Conservation (phyloP, 2,113 vertebrate species). For the Pyrgilauda ruficollis region DNA sequence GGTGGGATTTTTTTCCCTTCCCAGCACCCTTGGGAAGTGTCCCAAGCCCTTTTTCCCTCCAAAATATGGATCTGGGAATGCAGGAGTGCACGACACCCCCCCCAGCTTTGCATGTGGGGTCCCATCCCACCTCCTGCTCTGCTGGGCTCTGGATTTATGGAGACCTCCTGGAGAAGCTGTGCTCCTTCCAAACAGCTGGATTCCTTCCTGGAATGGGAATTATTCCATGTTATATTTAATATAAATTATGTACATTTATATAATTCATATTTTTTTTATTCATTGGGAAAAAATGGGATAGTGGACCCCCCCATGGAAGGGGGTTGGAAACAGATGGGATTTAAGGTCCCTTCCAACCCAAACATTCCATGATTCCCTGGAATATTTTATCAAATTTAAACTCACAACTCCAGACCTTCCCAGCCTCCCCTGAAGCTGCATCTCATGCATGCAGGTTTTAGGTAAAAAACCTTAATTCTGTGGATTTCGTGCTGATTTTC, state of each 20-base stretch:
- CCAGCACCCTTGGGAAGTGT: not conserved
- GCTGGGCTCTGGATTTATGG: not conserved
- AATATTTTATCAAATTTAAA: not conserved
- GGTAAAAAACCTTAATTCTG: not conserved
- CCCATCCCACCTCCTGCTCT: not conserved
- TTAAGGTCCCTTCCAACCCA: not conserved
- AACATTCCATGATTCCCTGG: not conserved
- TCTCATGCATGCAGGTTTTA: not conserved
- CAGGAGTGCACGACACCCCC: not conserved
- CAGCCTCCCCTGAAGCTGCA: not conserved
- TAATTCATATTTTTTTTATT: not conserved
- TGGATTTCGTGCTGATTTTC: not conserved
- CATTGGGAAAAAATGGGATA: fast-evolving
- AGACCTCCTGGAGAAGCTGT: not conserved
- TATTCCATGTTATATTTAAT: fast-evolving
- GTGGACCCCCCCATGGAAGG: fast-evolving
- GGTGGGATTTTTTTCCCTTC: not conserved
- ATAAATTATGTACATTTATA: not conserved
- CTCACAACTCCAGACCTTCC: not conserved
- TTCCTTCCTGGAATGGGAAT: not conserved
- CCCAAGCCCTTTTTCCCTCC: fast-evolving
- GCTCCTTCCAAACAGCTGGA: not conserved
- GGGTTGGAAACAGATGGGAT: not conserved
- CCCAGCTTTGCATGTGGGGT: not conserved
- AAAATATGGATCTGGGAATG: not conserved